phyloP scores from a whole-genome alignment of 2,888 invertebrate species.

The Pinctada fucata region DNA sequence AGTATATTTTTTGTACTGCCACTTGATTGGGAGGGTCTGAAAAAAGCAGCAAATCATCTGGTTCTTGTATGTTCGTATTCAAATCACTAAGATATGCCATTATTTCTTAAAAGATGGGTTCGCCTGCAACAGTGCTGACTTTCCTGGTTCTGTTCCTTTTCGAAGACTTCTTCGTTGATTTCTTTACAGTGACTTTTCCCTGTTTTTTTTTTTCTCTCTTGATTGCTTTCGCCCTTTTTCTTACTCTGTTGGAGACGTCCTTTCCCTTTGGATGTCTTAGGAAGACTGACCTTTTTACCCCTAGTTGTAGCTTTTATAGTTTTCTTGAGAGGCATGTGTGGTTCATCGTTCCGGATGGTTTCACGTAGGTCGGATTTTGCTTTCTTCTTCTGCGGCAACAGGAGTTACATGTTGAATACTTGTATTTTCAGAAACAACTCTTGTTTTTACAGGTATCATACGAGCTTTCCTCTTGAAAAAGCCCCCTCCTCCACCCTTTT shows the following conservation, averaged over 20 bases:
- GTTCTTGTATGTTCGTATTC: slow-evolving; percentile 11
- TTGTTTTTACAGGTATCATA: slow-evolving; percentile 28
- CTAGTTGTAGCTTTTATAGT: slow-evolving; percentile 6
- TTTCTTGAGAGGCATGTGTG: slow-evolving; percentile 11
- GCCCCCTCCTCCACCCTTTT: slow-evolving; percentile 19
- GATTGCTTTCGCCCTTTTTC: slow-evolving; percentile 1
- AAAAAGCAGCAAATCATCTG: slow-evolving; percentile 8
- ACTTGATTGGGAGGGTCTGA: neutral
- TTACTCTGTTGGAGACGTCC: slow-evolving; percentile 9
- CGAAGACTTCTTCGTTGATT: neutral
- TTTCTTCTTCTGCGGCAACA: slow-evolving; percentile 6
- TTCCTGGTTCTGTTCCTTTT: neutral
- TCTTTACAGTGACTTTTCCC: neutral
- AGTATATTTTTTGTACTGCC: too few relatives aligned
- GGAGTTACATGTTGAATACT: neutral
- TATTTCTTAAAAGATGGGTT: slow-evolving; percentile 12
- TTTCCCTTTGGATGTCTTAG: slow-evolving; percentile 5
- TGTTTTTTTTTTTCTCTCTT: neutral
- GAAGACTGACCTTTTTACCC: neutral
- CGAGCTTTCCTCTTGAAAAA: slow-evolving; percentile 19
- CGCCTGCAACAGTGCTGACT: neutral
- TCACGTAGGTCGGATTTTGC: slow-evolving; percentile 11
- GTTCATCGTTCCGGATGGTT: slow-evolving; percentile 18
- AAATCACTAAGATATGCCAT: slow-evolving; percentile 12
- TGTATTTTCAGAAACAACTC: neutral